Percentiles rank a stretch among this genome's conserved stretches.
These are phyloP conservation scores for Drosophila neonasuta DNA, from an alignment of 2,888 invertebrate genomes.

Conservation along the genomic window DNA sequence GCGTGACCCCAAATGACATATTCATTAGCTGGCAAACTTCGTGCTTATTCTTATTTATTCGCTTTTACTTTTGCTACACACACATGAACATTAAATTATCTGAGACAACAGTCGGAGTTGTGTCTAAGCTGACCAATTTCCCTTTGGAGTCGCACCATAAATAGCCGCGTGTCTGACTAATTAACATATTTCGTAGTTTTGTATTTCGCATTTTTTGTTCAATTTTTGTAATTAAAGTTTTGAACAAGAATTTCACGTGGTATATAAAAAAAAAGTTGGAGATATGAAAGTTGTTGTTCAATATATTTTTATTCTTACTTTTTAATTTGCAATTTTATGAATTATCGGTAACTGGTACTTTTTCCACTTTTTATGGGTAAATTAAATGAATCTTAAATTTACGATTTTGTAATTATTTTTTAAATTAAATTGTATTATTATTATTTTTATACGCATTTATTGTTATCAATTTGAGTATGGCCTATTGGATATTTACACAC, in stretches of 20 bases:
- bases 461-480: too few species aligned
- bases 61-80: conserved; percentile 56
- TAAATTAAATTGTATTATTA: too few species aligned
- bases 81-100: conserved; percentile 29
- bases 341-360: too few species aligned
- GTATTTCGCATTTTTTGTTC: conserved; percentile 19
- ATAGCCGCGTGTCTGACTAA: conserved; percentile 40
- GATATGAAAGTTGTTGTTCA: conserved; percentile 48
- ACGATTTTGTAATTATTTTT: too few species aligned
- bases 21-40: conserved; percentile 28
- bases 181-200: conserved; percentile 49
- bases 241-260: conserved; percentile 39
- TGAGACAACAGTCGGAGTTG: background rate
- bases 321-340: too few species aligned
- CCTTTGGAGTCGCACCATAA: conserved; percentile 38
- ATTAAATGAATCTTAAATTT: too few species aligned
- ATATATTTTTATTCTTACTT: background rate
- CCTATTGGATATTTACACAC: too few species aligned
- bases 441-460: too few species aligned
- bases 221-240: conserved; percentile 48
- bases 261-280: background rate
- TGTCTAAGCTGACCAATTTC: conserved; percentile 42
- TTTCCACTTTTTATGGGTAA: too few species aligned
- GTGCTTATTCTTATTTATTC: conserved; percentile 44
- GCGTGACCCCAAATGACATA: conserved; percentile 32